A percentile compares a stretch with the other conserved stretches of the same genome.
These are phyloP conservation scores for Drosophila ogumai DNA, from an alignment of 1,140 invertebrate genomes.

Conservation along the genomic window DNA sequence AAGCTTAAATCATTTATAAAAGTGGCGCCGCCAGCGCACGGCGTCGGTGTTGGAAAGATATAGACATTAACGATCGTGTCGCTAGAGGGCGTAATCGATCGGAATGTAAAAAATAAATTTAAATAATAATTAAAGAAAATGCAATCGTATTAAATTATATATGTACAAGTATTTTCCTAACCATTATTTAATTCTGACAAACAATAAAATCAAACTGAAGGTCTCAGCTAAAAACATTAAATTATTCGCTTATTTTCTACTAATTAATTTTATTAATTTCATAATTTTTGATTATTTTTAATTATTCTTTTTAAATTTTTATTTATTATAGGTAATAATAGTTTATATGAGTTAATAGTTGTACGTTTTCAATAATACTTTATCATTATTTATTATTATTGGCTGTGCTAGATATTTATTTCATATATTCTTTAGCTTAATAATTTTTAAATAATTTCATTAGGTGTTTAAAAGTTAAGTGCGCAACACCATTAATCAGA, in stretches of 20 bases:
- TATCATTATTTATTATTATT: too few relatives aligned
- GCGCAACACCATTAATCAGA: constrained; percentile 5
- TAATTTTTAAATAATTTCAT: neutral
- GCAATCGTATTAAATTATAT: neutral
- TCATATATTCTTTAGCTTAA: too few relatives aligned
- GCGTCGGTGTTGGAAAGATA: neutral
- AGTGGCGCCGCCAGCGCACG: neutral
- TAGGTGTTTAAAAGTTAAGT: neutral
- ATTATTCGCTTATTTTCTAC: neutral
- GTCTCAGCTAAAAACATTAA: neutral
- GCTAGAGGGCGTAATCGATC: neutral
- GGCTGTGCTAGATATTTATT: too few relatives aligned
- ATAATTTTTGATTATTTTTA: too few relatives aligned
- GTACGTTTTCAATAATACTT: neutral
- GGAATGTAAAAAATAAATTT: neutral
- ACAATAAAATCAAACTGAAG: neutral
- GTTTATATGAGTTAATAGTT: too few relatives aligned
- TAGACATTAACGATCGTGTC: neutral
- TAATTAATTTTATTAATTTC: too few relatives aligned
- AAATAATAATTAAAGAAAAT: neutral
- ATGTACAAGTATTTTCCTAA: neutral
- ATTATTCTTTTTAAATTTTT: neutral
- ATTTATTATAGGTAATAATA: too few relatives aligned
- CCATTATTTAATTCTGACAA: neutral
- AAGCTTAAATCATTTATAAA: neutral